Conservation (phyloP, 2,888 invertebrate species). For the Tipula vernalis region DNA sequence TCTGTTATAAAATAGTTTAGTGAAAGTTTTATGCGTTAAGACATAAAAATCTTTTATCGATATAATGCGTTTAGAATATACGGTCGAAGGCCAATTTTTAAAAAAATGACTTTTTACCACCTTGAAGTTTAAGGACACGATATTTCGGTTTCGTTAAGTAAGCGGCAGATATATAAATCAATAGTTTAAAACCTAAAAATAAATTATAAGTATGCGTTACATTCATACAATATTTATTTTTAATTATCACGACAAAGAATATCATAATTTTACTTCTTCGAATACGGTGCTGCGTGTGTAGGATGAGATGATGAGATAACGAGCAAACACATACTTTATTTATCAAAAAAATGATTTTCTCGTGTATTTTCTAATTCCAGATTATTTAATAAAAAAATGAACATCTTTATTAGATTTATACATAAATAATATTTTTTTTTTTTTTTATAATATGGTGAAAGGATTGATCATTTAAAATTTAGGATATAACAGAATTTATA, state of each 20-base stretch:
- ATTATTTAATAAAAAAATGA: background rate
- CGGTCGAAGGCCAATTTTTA: background rate
- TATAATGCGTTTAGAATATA: background rate
- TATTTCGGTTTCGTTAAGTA: background rate
- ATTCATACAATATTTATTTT: background rate
- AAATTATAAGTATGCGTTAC: background rate
- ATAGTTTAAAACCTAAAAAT: background rate
- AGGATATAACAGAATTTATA: no score
- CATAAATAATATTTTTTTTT: background rate
- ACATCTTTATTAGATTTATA: background rate
- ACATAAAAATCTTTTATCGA: background rate
- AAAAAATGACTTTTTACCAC: background rate
- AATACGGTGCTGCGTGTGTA: background rate
- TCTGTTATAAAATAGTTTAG: background rate
- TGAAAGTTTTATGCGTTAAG: background rate
- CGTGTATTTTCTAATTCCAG: background rate
- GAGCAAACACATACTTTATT: background rate
- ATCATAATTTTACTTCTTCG: background rate
- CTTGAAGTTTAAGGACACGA: background rate
- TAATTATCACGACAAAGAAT: background rate
- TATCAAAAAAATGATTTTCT: background rate
- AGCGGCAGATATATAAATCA: background rate
- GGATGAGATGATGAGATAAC: background rate
- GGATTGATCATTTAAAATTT: background rate
- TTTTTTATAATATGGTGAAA: background rate